phyloP scores from a whole-genome alignment of 2,113 vertebrate species.

The Anseranas semipalmata region DNA sequence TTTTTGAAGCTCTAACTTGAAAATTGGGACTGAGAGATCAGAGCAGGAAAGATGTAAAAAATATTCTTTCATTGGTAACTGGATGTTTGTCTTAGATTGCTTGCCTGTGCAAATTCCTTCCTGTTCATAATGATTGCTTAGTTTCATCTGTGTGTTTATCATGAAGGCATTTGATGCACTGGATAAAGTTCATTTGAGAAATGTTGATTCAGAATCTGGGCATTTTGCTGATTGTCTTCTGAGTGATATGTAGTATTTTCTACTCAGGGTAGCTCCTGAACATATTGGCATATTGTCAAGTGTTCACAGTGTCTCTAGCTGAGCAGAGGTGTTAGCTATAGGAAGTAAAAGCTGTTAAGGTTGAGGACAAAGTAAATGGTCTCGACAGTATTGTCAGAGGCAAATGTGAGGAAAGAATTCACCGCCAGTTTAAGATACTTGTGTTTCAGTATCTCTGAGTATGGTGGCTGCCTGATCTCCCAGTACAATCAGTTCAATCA shows the following conservation, averaged over 20 bases:
- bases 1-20: neutral
- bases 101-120: neutral
- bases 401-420: neutral
- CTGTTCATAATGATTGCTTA: neutral
- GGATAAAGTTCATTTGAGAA: neutral
- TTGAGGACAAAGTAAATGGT: neutral
- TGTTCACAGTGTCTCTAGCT: neutral
- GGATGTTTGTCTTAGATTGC: neutral
- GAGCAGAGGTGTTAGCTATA: neutral
- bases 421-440: neutral
- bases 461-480: neutral
- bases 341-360: neutral
- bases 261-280: neutral
- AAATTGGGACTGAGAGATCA: neutral
- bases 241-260: neutral
- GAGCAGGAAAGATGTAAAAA: neutral
- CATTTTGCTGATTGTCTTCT: neutral
- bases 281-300: neutral
- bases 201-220: neutral
- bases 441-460: neutral
- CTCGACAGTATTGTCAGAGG: neutral
- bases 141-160: neutral
- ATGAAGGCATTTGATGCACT: neutral
- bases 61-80: neutral
- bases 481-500: neutral